Evolutionary conservation across 1,140 invertebrate species (phyloP).

Genomic region (Drosophila tropicalis): DNA sequence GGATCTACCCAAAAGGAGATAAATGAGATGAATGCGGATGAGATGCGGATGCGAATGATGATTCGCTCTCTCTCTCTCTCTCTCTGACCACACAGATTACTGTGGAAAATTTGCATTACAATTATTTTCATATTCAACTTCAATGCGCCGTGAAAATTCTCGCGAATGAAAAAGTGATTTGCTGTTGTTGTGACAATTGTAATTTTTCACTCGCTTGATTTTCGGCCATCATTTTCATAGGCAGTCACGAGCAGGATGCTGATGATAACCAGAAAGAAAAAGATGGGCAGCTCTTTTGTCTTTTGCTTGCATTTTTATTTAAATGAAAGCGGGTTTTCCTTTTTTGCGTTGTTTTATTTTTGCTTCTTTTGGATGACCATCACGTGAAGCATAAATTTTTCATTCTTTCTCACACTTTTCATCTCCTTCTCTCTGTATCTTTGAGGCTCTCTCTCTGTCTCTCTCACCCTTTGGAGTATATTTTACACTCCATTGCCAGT

Average conservation of each 20-base stretch:
- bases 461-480: conserved; percentile 55
- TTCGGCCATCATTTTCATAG: conserved; percentile 22
- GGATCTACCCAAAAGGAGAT: conserved; percentile 38
- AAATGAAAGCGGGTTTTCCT: conserved; percentile 69
- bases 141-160: conserved; percentile 73
- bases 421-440: neutral
- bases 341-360: conserved; percentile 17
- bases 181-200: conserved; percentile 80
- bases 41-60: conserved; percentile 24
- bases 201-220: conserved; percentile 79
- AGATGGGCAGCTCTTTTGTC: neutral
- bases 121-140: conserved; percentile 75
- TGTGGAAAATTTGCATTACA: conserved; percentile 67
- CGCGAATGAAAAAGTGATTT: conserved; percentile 75
- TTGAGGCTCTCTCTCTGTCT: conserved; percentile 7
- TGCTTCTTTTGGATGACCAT: conserved; percentile 33
- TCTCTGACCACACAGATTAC: conserved; percentile 24
- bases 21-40: conserved; percentile 28
- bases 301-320: conserved; percentile 62
- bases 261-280: neutral
- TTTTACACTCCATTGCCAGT: conserved; percentile 70
- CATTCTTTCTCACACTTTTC: conserved; percentile 27
- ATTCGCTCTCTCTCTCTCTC: too few species aligned
- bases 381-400: conserved; percentile 68
- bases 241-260: conserved; percentile 1